These are phyloP conservation scores for Cotesia vestalis DNA, from an alignment of 1,140 invertebrate species.

Conservation along the genomic window DNA sequence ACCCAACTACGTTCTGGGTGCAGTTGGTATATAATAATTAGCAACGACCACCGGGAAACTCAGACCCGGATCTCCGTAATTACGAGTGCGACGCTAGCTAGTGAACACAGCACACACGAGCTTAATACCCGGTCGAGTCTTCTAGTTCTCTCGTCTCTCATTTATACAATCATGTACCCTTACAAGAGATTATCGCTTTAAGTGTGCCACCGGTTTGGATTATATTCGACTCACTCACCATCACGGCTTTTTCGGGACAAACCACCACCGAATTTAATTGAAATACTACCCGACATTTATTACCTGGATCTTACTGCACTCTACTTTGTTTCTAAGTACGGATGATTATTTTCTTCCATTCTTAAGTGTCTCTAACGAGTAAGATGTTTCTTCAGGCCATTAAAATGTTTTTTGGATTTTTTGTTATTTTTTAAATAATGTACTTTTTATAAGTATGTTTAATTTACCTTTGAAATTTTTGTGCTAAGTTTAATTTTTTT, in stretches of 20 bases:
- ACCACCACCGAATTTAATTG: slow-evolving; percentile 5
- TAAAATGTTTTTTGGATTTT: too few species aligned
- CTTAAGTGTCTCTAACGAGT: too few species aligned
- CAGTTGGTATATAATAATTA: slow-evolving; percentile 40
- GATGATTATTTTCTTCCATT: too few species aligned
- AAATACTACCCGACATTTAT: slow-evolving; percentile 4
- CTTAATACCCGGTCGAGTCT: slow-evolving; percentile 31
- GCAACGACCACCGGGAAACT: slow-evolving; percentile 31
- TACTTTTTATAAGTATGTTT: too few species aligned
- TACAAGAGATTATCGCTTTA: slow-evolving; percentile 27
- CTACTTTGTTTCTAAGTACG: too few species aligned
- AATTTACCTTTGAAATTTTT: too few species aligned
- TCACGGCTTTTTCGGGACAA: slow-evolving; percentile 8
- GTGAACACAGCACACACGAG: slow-evolving; percentile 19
- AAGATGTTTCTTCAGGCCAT: too few species aligned
- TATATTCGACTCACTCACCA: slow-evolving; percentile 37
- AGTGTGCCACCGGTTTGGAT: slow-evolving; percentile 25
- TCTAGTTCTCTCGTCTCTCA: slow-evolving; percentile 15
- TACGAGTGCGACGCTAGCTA: slow-evolving; percentile 33
- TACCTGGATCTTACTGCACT: too few species aligned
- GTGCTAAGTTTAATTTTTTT: too few species aligned
- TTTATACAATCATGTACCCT: not conserved
- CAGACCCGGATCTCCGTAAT: slow-evolving; percentile 35
- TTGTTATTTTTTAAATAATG: too few species aligned
- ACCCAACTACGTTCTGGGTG: slow-evolving; percentile 31